Base-by-base conservation (phyloP, 2,888 invertebrate species). In the Tipula confusa region DNA sequence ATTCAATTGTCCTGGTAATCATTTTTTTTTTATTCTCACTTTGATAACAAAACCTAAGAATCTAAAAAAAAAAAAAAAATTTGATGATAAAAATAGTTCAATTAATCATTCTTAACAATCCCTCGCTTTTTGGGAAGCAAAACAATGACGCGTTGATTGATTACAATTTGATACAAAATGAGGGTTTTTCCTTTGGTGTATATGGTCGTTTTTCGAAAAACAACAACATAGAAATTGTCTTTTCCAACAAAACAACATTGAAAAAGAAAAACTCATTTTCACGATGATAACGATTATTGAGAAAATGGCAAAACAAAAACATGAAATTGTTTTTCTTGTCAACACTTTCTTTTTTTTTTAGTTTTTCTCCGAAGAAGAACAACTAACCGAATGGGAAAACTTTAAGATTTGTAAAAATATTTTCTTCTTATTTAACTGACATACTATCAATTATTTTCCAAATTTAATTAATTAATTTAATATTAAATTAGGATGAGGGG, bases 71-170 rank as follows among this genome's bases (percentile, higher is more conserved):
- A 18, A 64, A 64, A 18, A 64, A 24, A n/a, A n/a, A n/a, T n/a
- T 64, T 24, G 24, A 64, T 11, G 64, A 64, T 64, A 24, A 64
- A 64, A 64, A 64, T 64, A 64, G 64, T 64, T 24, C 64, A 64
- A 64, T 64, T 64, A 64, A 64, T 64, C 64, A 64, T 64, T 64
- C 64, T 64, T 64, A 64, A 64, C 64, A 64, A 64, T 64, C 64
- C 64, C 64, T 64, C n/a, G n/a, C 64, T 64, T 38, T 38, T 64
- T 64, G 64, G 64, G 64, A 24, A 64, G 11, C 64, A 24, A 64
- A 64, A 64, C 64, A 64, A 64, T 64, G 64, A 64, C 64, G 64
- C 64, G 64, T 6, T 64, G 64, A 64, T 64, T 64, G 64, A 64
- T 64, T 64, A 64, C 64, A 64, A 24, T 64, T 64, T 64, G 64